Conservation (phyloP, 2,113 vertebrate genomes). For the Helogale parvula region DNA sequence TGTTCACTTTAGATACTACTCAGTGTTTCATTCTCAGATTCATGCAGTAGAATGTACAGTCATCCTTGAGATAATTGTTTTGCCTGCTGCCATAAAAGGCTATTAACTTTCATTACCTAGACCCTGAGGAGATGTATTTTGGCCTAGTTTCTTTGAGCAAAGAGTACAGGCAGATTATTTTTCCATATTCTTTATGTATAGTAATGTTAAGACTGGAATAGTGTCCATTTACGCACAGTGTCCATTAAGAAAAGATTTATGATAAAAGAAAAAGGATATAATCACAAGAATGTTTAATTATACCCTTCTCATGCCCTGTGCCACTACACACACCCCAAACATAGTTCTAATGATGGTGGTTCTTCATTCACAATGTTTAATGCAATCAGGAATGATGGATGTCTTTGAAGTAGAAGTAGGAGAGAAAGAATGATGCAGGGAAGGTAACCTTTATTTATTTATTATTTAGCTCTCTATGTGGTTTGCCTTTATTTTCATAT, state of each 20-base stretch:
- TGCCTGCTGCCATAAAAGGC: not conserved
- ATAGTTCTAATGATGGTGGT: not conserved
- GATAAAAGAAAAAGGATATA: slow-evolving; percentile 11
- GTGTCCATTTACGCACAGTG: not conserved
- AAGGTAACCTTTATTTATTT: not conserved
- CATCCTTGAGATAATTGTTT: not conserved
- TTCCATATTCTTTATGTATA: not conserved
- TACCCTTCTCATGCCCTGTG: not conserved
- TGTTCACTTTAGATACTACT: not conserved
- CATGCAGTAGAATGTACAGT: not conserved
- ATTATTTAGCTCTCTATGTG: not conserved
- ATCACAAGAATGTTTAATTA: not conserved
- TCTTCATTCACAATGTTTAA: not conserved
- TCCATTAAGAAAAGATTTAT: not conserved
- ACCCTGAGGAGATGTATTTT: not conserved
- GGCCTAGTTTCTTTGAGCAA: not conserved
- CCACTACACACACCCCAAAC: not conserved
- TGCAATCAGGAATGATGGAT: not conserved
- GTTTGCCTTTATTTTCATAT: slow-evolving; percentile 36
- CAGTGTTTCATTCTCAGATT: slow-evolving; percentile 16
- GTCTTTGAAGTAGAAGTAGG: not conserved
- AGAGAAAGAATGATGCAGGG: not conserved
- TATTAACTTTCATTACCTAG: not conserved
- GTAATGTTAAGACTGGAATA: not conserved
- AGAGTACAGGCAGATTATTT: not conserved